A percentile compares a stretch with the other conserved stretches of the same genome.
Evolutionary conservation across 2,888 invertebrate genomes (phyloP).

Genomic region (Serripes groenlandicus): DNA sequence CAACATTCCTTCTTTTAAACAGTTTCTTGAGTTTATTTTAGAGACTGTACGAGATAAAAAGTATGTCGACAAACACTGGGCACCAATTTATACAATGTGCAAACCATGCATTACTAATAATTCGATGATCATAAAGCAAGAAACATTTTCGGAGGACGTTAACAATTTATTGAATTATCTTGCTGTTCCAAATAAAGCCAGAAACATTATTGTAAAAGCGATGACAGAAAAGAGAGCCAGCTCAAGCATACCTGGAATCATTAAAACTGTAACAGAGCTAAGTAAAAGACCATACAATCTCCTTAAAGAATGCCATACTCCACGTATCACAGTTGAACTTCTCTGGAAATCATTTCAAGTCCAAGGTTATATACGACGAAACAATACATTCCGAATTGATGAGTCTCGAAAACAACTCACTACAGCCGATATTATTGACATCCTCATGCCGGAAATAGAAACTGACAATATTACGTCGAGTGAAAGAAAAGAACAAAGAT

Average conservation of each 20-base stretch:
- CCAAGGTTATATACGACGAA: neutral
- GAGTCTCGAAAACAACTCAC: neutral
- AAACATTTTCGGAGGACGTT: neutral
- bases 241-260: neutral
- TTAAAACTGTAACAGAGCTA: neutral
- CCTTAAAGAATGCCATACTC: neutral
- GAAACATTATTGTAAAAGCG: neutral
- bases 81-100: conserved; percentile 4
- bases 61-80: conserved; percentile 8
- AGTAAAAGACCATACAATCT: neutral
- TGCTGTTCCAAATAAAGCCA: neutral
- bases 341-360: conserved; percentile 4
- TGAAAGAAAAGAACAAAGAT: neutral
- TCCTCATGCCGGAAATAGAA: neutral
- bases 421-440: neutral
- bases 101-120: neutral
- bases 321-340: neutral
- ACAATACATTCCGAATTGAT: neutral
- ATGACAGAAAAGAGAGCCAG: neutral
- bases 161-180: neutral
- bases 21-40: neutral
- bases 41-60: neutral
- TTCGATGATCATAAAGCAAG: neutral
- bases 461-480: neutral
- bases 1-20: neutral